phyloP scores from a whole-genome alignment of 1,140 invertebrate genomes.

The Paraescarpia echinospica region DNA sequence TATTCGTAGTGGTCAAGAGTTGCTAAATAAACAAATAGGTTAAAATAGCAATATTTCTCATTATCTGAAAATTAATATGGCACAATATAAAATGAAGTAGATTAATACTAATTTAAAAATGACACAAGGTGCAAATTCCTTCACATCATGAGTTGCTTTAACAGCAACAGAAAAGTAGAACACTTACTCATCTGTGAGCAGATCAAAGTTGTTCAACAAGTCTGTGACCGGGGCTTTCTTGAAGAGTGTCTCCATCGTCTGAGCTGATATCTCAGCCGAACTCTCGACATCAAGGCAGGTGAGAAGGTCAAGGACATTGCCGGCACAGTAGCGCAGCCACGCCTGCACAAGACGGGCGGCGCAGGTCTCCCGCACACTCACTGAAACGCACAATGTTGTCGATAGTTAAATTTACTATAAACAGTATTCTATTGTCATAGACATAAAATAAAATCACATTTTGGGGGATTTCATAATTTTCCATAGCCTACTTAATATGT shows the following conservation, averaged over 20 bases:
- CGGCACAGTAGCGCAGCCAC: conserved; percentile 68
- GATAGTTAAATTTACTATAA: no score
- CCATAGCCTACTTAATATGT: no score
- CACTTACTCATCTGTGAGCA: conserved; percentile 56
- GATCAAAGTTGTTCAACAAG: conserved; percentile 53
- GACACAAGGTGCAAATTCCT: no score
- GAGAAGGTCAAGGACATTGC: conserved; percentile 66
- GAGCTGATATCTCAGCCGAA: conserved; percentile 52
- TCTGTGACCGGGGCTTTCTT: conserved; percentile 45
- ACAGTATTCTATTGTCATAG: no score
- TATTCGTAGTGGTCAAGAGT: no score
- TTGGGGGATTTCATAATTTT: no score
- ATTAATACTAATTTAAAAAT: no score
- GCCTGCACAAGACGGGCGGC: conserved; percentile 59
- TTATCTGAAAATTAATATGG: no score
- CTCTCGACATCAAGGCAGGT: conserved; percentile 67
- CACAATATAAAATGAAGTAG: no score
- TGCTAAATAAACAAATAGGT: no score
- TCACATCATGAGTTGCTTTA: not conserved
- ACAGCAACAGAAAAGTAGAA: not conserved
- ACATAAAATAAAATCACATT: no score
- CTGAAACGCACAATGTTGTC: conserved; percentile 47
- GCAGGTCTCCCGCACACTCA: conserved; percentile 49
- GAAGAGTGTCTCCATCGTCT: conserved; percentile 60
- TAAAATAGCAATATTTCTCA: no score